Conservation (phyloP, 2,888 invertebrate species). For the Cenopis cana region DNA sequence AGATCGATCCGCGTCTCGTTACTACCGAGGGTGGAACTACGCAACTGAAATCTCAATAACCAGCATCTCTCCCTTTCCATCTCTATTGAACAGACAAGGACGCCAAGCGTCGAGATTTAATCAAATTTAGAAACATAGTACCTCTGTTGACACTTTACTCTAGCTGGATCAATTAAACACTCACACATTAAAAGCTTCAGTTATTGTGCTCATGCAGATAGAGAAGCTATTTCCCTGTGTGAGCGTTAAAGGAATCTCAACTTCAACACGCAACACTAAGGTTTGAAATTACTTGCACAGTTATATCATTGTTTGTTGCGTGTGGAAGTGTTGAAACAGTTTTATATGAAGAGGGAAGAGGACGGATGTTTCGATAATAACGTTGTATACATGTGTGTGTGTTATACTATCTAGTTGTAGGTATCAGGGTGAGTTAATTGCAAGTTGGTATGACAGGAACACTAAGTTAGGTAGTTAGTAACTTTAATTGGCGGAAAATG, state of each 20-base stretch:
- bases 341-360: constrained; percentile 52
- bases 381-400: constrained; percentile 48
- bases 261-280: constrained; percentile 42
- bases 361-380: constrained; percentile 53
- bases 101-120: constrained; percentile 17
- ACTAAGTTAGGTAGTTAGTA: constrained; percentile 11
- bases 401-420: constrained; percentile 51
- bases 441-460: constrained; percentile 28
- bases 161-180: constrained; percentile 66
- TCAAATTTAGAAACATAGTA: constrained; percentile 34
- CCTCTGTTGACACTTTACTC: constrained; percentile 39
- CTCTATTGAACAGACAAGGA: constrained; percentile 12
- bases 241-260: constrained; percentile 45
- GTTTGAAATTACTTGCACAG: constrained; percentile 39
- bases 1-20: constrained; percentile 71
- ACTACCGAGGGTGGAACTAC: constrained; percentile 54
- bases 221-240: constrained; percentile 41
- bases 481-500: constrained; percentile 6
- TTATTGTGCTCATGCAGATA: constrained; percentile 40
- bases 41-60: constrained; percentile 49
- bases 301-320: constrained; percentile 52
- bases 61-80: constrained; percentile 36
- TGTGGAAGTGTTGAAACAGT: constrained; percentile 51
- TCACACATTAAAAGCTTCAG: constrained; percentile 57
- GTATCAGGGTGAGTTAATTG: constrained; percentile 48